Percentiles rank a stretch among this genome's conserved stretches.
phyloP scores from a whole-genome alignment of 2,113 vertebrate species.

The Diglossa brunneiventris region DNA sequence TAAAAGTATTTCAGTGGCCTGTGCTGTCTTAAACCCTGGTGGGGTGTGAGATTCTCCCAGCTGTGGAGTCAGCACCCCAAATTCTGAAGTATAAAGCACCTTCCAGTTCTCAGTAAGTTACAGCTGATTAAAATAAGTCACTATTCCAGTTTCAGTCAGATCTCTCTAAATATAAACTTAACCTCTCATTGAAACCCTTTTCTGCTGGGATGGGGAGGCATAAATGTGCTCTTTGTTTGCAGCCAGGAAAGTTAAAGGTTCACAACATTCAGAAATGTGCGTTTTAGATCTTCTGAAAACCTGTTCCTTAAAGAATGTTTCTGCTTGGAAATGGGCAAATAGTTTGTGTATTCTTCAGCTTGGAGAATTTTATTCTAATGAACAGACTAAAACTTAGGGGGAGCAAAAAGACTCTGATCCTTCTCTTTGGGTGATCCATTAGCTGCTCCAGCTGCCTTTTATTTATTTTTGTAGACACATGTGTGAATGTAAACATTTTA shows the following conservation, averaged over 20 bases:
- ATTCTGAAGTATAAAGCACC: not conserved
- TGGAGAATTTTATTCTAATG: not conserved
- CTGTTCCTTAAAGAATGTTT: not conserved
- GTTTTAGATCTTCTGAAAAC: not conserved
- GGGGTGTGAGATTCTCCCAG: not conserved
- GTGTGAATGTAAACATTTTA: slow-evolving; percentile 41
- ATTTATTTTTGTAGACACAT: slow-evolving; percentile 36
- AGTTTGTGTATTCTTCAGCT: not conserved
- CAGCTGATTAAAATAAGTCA: not conserved
- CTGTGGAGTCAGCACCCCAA: not conserved
- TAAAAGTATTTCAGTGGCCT: not conserved
- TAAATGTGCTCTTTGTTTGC: slow-evolving; percentile 31
- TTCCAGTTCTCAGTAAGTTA: not conserved
- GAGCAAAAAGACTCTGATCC: not conserved
- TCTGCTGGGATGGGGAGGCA: not conserved
- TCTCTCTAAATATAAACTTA: slow-evolving; percentile 9
- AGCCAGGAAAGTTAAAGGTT: not conserved
- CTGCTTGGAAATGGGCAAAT: not conserved
- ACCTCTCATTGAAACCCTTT: not conserved
- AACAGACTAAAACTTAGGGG: not conserved
- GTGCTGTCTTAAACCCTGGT: not conserved
- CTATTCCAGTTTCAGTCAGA: not conserved
- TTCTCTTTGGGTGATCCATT: slow-evolving; percentile 12
- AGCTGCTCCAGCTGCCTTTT: slow-evolving; percentile 1
- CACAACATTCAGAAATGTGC: not conserved